Percentiles rank a stretch among this genome's conserved stretches.
Conservation (phyloP, 2,113 vertebrate genomes). For the Protobothrops mucrosquamatus region DNA sequence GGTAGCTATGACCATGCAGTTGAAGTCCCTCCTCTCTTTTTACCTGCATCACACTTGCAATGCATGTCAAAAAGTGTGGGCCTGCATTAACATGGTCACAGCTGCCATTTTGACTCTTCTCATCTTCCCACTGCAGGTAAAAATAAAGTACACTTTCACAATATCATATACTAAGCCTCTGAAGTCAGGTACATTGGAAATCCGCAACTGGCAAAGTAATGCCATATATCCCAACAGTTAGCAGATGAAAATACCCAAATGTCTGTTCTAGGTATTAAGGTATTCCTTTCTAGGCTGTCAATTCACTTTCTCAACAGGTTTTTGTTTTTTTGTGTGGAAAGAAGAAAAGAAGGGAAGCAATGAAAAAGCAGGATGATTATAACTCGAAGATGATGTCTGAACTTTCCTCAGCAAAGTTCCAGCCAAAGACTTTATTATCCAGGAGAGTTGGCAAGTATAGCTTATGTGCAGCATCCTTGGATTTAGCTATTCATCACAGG, state of each 20-base stretch:
- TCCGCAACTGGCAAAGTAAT: not conserved
- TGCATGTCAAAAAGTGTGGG: not conserved
- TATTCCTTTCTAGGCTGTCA: not conserved
- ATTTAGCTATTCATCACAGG: not conserved
- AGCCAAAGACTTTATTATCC: not conserved
- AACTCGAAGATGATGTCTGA: not conserved
- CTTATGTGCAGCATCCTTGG: not conserved
- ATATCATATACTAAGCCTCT: not conserved
- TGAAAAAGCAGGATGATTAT: not conserved
- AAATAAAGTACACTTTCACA: not conserved
- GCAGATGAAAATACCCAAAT: not conserved
- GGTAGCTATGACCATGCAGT: not conserved
- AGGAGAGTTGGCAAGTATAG: not conserved
- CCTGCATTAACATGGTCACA: not conserved
- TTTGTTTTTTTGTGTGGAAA: not conserved
- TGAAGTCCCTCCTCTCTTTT: not conserved
- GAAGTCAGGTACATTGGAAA: not conserved
- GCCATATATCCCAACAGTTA: not conserved
- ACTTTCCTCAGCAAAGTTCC: not conserved
- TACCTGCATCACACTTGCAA: not conserved
- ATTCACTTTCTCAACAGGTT: not conserved
- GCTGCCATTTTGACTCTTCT: not conserved
- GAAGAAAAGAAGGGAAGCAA: not conserved
- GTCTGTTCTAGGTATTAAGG: not conserved
- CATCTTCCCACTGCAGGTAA: not conserved